Conservation (phyloP, 2,888 invertebrate species). For the Cataglyphis livida region DNA sequence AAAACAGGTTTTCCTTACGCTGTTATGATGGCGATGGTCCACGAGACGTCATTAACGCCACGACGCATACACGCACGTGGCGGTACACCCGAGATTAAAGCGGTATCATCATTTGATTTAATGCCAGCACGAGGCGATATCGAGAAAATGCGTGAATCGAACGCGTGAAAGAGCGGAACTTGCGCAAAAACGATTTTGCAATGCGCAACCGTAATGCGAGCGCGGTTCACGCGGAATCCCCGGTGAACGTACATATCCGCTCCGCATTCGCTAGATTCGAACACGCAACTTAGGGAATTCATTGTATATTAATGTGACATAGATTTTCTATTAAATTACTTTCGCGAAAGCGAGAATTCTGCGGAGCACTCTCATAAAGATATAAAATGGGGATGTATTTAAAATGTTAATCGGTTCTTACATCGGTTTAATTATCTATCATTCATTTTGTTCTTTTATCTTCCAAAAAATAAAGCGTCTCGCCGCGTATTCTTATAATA, state of each 20-base stretch:
- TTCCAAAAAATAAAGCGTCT: neutral
- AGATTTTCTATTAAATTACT: slow-evolving; percentile 17
- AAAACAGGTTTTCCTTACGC: slow-evolving; percentile 70
- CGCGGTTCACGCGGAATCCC: slow-evolving; percentile 40
- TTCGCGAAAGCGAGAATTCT: neutral
- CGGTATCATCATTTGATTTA: slow-evolving; percentile 45
- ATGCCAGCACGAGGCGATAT: slow-evolving; percentile 32
- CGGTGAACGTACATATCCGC: slow-evolving; percentile 50
- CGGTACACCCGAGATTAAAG: slow-evolving; percentile 52
- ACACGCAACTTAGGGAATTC: slow-evolving; percentile 9
- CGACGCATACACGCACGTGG: slow-evolving; percentile 32
- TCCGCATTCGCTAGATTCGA: slow-evolving; percentile 14
- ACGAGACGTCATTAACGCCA: slow-evolving; percentile 53
- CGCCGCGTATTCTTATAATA: neutral
- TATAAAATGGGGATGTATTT: neutral
- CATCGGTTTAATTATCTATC: neutral
- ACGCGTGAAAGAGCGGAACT: slow-evolving; percentile 61
- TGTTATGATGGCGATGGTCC: slow-evolving; percentile 59
- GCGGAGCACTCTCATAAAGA: neutral
- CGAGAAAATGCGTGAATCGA: slow-evolving; percentile 58
- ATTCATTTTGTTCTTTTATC: neutral
- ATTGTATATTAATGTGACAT: slow-evolving; percentile 30
- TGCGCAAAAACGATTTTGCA: slow-evolving; percentile 61
- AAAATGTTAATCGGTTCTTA: neutral
- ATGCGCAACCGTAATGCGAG: slow-evolving; percentile 13